These are phyloP conservation scores for Elmis aenea DNA, from an alignment of 2,888 invertebrate genomes.

Conservation along the genomic window DNA sequence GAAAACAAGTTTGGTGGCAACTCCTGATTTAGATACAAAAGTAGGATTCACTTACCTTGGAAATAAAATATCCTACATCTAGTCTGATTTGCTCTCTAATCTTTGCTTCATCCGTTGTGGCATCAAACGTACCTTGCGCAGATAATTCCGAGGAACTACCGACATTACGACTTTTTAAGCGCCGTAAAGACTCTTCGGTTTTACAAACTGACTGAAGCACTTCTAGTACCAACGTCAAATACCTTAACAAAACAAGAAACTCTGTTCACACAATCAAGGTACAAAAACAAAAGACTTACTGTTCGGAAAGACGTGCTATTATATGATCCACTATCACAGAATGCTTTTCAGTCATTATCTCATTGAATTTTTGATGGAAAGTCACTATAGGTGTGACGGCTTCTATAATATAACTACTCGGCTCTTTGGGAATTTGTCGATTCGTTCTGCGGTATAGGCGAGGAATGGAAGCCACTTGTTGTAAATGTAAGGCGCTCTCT, in stretches of 20 bases:
- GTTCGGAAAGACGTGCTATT: constrained; percentile 47
- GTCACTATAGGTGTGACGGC: constrained; percentile 50
- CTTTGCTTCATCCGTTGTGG: constrained; percentile 78
- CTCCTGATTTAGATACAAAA: no score
- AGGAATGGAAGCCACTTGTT: constrained; percentile 89
- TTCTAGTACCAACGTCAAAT: constrained; percentile 72
- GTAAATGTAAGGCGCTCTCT: constrained; percentile 57
- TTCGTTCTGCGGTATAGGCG: constrained; percentile 89
- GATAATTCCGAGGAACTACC: constrained; percentile 42
- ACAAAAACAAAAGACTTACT: no score
- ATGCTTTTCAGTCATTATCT: constrained; percentile 41
- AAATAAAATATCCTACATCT: constrained; percentile 74
- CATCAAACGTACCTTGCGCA: constrained; percentile 55
- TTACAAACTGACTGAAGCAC: constrained; percentile 90
- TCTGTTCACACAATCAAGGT: constrained; percentile 3
- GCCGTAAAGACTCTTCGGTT: constrained; percentile 89
- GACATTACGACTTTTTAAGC: constrained; percentile 60
- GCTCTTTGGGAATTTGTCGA: constrained; percentile 74
- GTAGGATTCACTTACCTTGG: no score
- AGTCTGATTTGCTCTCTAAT: constrained; percentile 85
- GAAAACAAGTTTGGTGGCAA: no score
- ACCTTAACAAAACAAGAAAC: constrained; percentile 51
- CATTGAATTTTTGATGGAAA: constrained; percentile 52
- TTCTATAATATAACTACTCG: constrained; percentile 63
- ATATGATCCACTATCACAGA: constrained; percentile 45